These are phyloP conservation scores for Nephrotoma appendiculata DNA, from an alignment of 2,888 invertebrate species.

Conservation along the genomic window DNA sequence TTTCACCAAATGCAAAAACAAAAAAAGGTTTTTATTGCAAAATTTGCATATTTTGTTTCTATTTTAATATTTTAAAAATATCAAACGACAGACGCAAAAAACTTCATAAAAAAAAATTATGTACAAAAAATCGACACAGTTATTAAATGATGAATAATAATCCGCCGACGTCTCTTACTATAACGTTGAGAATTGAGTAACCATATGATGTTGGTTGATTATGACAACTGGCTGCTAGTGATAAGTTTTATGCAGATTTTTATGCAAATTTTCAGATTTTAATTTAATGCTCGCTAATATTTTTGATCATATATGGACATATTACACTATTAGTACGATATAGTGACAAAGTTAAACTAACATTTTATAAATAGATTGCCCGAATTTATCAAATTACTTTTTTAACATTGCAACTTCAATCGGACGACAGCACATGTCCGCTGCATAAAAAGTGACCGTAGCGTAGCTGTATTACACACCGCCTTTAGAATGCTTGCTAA, in stretches of 20 bases:
- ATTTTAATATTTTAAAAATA: not conserved
- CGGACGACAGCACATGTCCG: no score
- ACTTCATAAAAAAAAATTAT: not conserved
- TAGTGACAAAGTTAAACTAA: no score
- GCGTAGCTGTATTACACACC: no score
- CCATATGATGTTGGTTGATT: not conserved
- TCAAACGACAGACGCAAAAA: not conserved
- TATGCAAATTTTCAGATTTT: not conserved
- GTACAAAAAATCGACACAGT: not conserved
- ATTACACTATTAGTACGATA: no score
- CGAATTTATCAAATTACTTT: no score
- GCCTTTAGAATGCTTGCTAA: no score
- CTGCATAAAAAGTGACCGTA: no score
- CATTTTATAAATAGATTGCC: no score
- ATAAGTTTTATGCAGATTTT: not conserved
- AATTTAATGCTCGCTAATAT: no score
- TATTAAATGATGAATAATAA: not conserved
- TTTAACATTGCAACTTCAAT: no score
- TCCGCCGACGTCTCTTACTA: not conserved
- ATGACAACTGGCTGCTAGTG: not conserved
- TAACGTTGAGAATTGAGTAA: not conserved
- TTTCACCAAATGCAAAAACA: not conserved
- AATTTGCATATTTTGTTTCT: not conserved
- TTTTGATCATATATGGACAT: no score
- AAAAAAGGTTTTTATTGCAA: not conserved